These are phyloP conservation scores for Diplolepis rosae DNA, from an alignment of 2,888 invertebrate species.

Conservation along the genomic window DNA sequence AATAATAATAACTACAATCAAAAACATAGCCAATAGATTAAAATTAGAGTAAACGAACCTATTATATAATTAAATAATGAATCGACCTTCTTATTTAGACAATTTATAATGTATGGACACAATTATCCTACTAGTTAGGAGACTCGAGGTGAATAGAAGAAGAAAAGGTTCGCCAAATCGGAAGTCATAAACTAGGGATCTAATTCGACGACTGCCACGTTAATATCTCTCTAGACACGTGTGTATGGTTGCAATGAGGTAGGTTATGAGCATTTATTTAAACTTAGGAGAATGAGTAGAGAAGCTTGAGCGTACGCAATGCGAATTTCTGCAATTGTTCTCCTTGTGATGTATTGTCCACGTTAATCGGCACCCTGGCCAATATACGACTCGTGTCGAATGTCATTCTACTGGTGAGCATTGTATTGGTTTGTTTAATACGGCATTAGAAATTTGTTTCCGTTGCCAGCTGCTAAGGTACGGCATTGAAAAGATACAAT, in stretches of 20 bases:
- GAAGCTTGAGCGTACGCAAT: not conserved
- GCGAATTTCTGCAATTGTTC: slow-evolving; percentile 37
- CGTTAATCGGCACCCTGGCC: slow-evolving; percentile 44
- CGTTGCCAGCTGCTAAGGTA: slow-evolving; percentile 62
- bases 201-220: slow-evolving; percentile 60
- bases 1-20: too few species aligned
- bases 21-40: too few species aligned
- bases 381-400: slow-evolving; percentile 55
- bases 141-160: not conserved
- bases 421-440: slow-evolving; percentile 66
- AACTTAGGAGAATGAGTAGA: not conserved
- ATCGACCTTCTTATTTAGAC: not conserved
- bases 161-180: not conserved
- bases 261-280: not conserved
- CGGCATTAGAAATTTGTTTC: slow-evolving; percentile 68
- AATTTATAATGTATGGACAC: slow-evolving; percentile 15
- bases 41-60: not conserved
- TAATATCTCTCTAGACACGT: slow-evolving; percentile 59
- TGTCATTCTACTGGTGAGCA: slow-evolving; percentile 52
- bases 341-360: slow-evolving; percentile 42
- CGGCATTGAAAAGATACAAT: slow-evolving; percentile 58
- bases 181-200: slow-evolving; percentile 55
- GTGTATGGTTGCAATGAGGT: slow-evolving; percentile 35
- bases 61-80: not conserved
- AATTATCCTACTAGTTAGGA: slow-evolving; percentile 4